Percentiles rank a stretch among this genome's conserved stretches.
Conservation (phyloP, 2,113 vertebrate genomes). For the Elachura formosa region DNA sequence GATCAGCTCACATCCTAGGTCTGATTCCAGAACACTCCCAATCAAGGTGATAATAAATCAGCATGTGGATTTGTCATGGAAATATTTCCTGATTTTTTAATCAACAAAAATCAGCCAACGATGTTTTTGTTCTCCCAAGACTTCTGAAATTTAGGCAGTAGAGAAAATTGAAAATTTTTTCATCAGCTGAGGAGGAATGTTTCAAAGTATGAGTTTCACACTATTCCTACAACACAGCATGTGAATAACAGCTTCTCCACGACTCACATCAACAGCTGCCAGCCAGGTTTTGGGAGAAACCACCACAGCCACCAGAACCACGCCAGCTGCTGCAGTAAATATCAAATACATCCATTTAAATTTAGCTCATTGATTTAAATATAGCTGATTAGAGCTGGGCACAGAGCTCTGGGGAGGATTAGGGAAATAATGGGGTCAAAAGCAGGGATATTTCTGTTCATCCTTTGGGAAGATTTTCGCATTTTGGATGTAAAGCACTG, state of each 20-base stretch:
- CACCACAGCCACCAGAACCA: constrained; percentile 59
- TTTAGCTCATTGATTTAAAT: neutral
- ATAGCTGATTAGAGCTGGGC: neutral
- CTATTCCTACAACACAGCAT: constrained; percentile 55
- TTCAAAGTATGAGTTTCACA: neutral
- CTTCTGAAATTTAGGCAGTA: constrained; percentile 61
- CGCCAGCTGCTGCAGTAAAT: constrained; percentile 72
- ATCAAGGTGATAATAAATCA: too few species aligned
- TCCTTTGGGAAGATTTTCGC: neutral
- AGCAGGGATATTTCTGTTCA: neutral
- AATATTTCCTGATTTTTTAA: neutral
- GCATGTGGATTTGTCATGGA: too few species aligned
- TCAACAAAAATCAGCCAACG: accelerated
- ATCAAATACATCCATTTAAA: neutral
- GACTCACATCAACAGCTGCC: constrained; percentile 65
- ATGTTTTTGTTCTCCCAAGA: neutral
- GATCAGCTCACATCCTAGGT: neutral
- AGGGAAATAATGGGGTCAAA: neutral
- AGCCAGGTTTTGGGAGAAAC: constrained; percentile 74
- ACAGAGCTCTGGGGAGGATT: neutral
- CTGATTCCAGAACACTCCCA: neutral
- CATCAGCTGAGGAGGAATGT: neutral
- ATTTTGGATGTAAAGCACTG: neutral
- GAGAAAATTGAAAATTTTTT: constrained; percentile 67
- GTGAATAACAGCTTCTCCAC: constrained; percentile 68